Percentiles rank a stretch among this genome's conserved stretches.
These are phyloP conservation scores for Pterois miles DNA, from an alignment of 2,797 vertebrate genomes.

Conservation along the genomic window DNA sequence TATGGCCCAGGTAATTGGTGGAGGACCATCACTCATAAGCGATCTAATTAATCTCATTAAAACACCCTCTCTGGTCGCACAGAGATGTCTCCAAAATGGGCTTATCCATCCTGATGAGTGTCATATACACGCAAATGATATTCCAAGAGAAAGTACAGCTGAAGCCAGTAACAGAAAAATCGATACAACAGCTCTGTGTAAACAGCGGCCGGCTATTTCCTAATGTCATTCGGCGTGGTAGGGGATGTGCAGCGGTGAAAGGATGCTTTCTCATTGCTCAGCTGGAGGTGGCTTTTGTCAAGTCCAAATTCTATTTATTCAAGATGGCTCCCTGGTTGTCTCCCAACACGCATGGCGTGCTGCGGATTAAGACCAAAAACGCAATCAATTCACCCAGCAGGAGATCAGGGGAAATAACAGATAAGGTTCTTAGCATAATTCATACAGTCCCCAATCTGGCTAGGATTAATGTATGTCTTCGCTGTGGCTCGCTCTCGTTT, in stretches of 20 bases:
- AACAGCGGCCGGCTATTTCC: slow-evolving; percentile 57
- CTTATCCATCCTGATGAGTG: slow-evolving; percentile 69
- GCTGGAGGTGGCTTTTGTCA: slow-evolving; percentile 78
- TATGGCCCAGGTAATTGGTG: slow-evolving; percentile 79
- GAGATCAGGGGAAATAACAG: slow-evolving; percentile 73
- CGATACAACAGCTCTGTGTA: slow-evolving; percentile 43
- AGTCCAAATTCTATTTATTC: slow-evolving; percentile 81
- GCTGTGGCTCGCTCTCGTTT: slow-evolving; percentile 53
- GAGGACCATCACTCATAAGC: slow-evolving; percentile 78
- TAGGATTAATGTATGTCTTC: slow-evolving; percentile 76
- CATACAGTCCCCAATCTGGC: slow-evolving; percentile 78
- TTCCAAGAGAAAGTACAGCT: slow-evolving; percentile 42
- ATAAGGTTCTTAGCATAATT: slow-evolving; percentile 83
- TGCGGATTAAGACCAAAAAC: slow-evolving; percentile 81
- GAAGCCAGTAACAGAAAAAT: slow-evolving; percentile 38
- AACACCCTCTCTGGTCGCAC: slow-evolving; percentile 53
- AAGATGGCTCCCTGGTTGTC: slow-evolving; percentile 77
- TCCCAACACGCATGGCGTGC: slow-evolving; percentile 76
- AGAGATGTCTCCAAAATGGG: slow-evolving; percentile 51
- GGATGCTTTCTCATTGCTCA: slow-evolving; percentile 77
- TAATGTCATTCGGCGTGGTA: slow-evolving; percentile 56
- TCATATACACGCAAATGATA: slow-evolving; percentile 47
- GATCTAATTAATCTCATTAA: slow-evolving; percentile 79
- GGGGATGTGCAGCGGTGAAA: slow-evolving; percentile 58
- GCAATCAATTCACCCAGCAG: slow-evolving; percentile 82